A percentile compares a stretch with the other conserved stretches of the same genome.
Evolutionary conservation across 2,888 invertebrate genomes (phyloP).

Genomic region (Drosophila helvetica): DNA sequence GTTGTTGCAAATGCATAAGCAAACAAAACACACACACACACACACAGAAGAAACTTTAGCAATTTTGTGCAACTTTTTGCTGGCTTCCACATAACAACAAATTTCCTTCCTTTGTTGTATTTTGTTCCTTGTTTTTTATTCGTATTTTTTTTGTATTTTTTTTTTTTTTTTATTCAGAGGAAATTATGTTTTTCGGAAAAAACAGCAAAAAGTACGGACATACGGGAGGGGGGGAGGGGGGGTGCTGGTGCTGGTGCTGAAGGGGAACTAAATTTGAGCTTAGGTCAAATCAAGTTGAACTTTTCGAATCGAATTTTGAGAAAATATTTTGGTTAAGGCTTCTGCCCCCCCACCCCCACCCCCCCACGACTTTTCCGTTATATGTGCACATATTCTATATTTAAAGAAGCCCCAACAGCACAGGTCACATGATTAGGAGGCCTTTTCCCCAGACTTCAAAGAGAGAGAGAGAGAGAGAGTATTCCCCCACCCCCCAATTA

Average conservation of each 20-base stretch:
- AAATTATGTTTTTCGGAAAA: slow-evolving; percentile 48
- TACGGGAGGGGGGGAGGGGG: slow-evolving; percentile 11
- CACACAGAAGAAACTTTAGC: slow-evolving; percentile 57
- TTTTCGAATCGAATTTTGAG: slow-evolving; percentile 3
- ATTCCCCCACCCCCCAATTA: background rate
- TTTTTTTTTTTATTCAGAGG: slow-evolving; percentile 24
- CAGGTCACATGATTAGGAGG: background rate
- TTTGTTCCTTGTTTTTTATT: slow-evolving; percentile 25
- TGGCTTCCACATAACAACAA: slow-evolving; percentile 54
- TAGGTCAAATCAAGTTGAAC: slow-evolving; percentile 31
- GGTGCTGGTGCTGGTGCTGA: no score
- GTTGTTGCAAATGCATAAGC: slow-evolving; percentile 37
- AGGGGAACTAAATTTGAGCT: slow-evolving; percentile 17
- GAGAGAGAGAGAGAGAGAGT: background rate
- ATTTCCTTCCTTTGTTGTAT: slow-evolving; percentile 36
- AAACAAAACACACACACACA: slow-evolving; percentile 49
- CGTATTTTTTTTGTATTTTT: slow-evolving; percentile 6
- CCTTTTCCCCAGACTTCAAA: background rate
- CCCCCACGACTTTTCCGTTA: no score
- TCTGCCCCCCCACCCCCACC: background rate
- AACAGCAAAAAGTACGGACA: slow-evolving; percentile 34
- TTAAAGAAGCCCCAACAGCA: no score
- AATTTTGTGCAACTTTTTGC: slow-evolving; percentile 68
- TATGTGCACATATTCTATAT: background rate
- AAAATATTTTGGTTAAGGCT: background rate